Evolutionary conservation across 2,113 vertebrate species (phyloP).

Genomic region (Bubo scandiacus): DNA sequence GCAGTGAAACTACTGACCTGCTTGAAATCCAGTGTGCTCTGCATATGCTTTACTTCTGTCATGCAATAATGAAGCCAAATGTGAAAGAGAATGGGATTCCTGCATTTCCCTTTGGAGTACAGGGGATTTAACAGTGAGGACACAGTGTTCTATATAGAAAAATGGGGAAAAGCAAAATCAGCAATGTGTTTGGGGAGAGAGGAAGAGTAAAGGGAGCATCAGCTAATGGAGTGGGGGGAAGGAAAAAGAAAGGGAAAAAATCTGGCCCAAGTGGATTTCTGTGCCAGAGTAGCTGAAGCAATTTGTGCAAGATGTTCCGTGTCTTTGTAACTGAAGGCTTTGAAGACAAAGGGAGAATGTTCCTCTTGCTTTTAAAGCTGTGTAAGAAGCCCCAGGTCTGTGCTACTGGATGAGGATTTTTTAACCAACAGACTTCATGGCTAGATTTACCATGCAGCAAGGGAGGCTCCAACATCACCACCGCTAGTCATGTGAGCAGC

Average conservation of each 20-base stretch:
- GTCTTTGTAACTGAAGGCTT: not conserved
- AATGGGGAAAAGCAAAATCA: not conserved
- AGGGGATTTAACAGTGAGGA: not conserved
- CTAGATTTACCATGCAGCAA: not conserved
- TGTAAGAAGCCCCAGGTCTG: not conserved
- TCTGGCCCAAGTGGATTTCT: not conserved
- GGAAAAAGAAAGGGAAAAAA: not conserved
- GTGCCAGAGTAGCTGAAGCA: not conserved
- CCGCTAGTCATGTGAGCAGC: not conserved
- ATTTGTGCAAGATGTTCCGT: not conserved
- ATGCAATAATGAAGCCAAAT: not conserved
- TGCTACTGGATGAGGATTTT: not conserved
- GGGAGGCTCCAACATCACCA: not conserved
- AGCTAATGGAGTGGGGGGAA: not conserved
- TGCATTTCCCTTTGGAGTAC: rapidly evolving
- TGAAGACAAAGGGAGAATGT: not conserved
- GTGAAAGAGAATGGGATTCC: not conserved
- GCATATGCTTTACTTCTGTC: not conserved
- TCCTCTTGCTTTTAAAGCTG: not conserved
- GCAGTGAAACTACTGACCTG: not conserved
- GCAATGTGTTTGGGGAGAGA: not conserved
- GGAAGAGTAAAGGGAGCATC: not conserved
- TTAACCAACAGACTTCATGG: not conserved
- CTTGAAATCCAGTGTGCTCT: not conserved
- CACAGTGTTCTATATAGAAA: not conserved